Conservation (phyloP, 2,888 invertebrate species). For the Atrina japonica region DNA sequence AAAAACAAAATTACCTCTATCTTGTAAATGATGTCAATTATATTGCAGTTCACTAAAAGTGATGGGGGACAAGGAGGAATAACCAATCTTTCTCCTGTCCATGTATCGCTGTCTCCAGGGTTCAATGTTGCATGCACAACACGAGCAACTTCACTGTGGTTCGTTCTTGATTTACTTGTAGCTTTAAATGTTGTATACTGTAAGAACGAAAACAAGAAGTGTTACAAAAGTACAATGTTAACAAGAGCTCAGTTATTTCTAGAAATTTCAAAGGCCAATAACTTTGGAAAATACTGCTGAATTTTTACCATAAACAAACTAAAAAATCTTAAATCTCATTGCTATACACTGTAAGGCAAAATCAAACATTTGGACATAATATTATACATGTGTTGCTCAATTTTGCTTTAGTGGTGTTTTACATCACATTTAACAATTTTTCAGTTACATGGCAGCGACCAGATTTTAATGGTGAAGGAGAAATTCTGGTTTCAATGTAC, state of each 20-base stretch:
- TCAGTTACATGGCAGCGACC: too few relatives aligned
- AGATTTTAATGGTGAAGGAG: too few relatives aligned
- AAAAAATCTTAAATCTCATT: too few relatives aligned
- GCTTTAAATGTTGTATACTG: constrained; percentile 61
- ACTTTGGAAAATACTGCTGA: too few relatives aligned
- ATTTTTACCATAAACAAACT: not conserved
- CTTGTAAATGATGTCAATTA: constrained; percentile 93
- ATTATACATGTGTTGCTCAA: too few relatives aligned
- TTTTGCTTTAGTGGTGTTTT: too few relatives aligned
- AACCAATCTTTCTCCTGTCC: constrained; percentile 94
- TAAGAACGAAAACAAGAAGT: constrained; percentile 12
- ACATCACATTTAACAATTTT: too few relatives aligned
- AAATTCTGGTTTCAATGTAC: too few relatives aligned
- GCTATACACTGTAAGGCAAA: too few relatives aligned
- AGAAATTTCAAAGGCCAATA: not conserved
- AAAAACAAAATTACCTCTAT: constrained; percentile 68
- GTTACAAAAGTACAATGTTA: not conserved
- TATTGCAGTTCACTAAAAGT: constrained; percentile 94
- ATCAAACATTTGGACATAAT: too few relatives aligned
- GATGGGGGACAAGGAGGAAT: constrained; percentile 97
- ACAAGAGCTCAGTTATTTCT: not conserved
- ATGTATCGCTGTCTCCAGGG: constrained; percentile 90
- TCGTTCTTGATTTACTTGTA: constrained; percentile 52
- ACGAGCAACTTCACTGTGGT: constrained; percentile 73
- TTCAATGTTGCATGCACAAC: constrained; percentile 91